phyloP scores from a whole-genome alignment of 2,113 vertebrate species.

The Nasalis larvatus region DNA sequence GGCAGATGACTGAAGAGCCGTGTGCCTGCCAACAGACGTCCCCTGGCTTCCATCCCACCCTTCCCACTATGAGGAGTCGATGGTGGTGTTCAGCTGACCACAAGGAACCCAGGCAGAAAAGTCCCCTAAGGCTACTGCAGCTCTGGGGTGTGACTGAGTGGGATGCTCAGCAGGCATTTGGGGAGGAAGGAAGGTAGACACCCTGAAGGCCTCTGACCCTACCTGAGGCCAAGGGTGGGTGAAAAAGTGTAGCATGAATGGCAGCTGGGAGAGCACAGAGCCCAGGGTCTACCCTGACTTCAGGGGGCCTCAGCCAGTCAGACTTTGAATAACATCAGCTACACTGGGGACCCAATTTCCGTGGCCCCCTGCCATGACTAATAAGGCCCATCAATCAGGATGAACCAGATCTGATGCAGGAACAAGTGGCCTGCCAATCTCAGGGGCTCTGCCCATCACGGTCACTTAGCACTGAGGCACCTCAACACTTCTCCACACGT shows the following conservation, averaged over 20 bases:
- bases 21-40: not conserved
- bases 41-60: not conserved
- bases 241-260: too few species aligned
- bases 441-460: not conserved
- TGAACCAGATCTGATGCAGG: not conserved
- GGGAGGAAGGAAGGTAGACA: not conserved
- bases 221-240: not conserved
- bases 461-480: too few species aligned
- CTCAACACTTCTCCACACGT: not conserved
- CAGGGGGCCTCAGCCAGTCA: not conserved
- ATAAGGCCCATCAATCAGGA: rapidly evolving
- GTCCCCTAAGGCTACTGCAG: not conserved
- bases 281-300: not conserved
- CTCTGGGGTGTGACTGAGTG: too few species aligned
- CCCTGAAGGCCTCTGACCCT: not conserved
- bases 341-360: not conserved
- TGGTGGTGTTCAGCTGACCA: not conserved
- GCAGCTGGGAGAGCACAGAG: not conserved
- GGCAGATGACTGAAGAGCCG: not conserved
- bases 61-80: not conserved
- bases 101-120: not conserved
- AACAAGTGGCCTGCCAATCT: rapidly evolving
- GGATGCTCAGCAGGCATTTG: rapidly evolving
- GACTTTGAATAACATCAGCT: not conserved
- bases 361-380: too few species aligned